phyloP scores from a whole-genome alignment of 2,888 invertebrate species.

The Phengaris alcon region DNA sequence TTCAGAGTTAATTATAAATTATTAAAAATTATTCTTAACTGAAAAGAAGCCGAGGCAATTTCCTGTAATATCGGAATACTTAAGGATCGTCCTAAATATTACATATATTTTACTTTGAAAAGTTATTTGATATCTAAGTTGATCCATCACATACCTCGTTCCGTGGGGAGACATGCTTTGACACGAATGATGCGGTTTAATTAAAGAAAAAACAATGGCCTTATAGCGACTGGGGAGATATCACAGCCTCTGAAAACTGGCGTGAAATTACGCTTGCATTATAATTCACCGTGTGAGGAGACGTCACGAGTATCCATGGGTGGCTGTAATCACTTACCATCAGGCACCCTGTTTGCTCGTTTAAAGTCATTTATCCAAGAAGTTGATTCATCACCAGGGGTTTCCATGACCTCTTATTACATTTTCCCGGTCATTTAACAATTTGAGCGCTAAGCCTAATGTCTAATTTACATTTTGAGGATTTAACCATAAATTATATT shows the following conservation, averaged over 20 bases:
- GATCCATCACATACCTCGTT: neutral
- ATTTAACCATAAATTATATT: neutral
- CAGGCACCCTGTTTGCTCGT: neutral
- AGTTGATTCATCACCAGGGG: neutral
- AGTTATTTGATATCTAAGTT: constrained; percentile 6
- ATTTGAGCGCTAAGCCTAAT: neutral
- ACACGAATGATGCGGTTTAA: neutral
- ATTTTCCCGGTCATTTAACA: neutral
- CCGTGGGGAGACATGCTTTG: neutral
- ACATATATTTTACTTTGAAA: constrained; percentile 5
- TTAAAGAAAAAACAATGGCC: neutral
- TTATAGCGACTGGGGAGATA: no score
- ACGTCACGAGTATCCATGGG: no score
- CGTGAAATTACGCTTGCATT: no score
- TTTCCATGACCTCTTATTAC: neutral
- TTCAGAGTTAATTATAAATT: neutral
- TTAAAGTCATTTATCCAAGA: neutral
- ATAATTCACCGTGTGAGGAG: no score
- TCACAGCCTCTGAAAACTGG: no score
- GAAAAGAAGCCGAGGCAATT: neutral
- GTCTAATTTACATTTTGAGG: neutral
- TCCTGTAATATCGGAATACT: constrained; percentile 17
- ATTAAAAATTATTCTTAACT: constrained; percentile 4
- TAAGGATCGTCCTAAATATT: constrained; percentile 7
- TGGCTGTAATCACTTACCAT: no score